Percentiles rank a stretch among this genome's conserved stretches.
These are phyloP conservation scores for Sylvilagus bachmani DNA, from an alignment of 2,113 vertebrate species.

Conservation along the genomic window DNA sequence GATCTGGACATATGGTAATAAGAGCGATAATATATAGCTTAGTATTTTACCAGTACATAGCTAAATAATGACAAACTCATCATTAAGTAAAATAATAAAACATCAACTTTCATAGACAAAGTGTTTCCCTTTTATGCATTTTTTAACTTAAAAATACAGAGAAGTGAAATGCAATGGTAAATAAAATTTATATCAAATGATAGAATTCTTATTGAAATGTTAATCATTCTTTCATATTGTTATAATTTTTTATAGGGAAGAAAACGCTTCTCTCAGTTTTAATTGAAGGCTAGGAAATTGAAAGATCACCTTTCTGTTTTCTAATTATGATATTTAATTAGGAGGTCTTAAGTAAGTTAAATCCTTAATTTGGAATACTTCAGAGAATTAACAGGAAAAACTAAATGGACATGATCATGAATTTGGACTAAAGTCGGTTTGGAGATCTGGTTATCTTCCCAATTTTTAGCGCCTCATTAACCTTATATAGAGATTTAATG, in stretches of 20 bases:
- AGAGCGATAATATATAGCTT: neutral
- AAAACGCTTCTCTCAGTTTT: neutral
- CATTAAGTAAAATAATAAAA: conserved; percentile 14
- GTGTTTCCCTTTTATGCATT: neutral
- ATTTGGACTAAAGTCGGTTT: conserved; percentile 13
- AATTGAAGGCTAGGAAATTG: neutral
- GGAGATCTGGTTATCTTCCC: conserved; percentile 29
- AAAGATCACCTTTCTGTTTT: conserved; percentile 20
- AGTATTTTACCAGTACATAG: conserved; percentile 10
- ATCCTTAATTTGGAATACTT: conserved; percentile 49
- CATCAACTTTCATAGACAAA: neutral
- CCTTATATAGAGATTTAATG: conserved; percentile 45
- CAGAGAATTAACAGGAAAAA: conserved; percentile 28
- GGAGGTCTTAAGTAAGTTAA: conserved; percentile 16
- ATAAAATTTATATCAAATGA: conserved; percentile 48
- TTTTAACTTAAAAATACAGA: conserved; percentile 2
- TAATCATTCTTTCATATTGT: neutral
- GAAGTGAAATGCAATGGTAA: conserved; percentile 14
- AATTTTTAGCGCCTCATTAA: conserved; percentile 48
- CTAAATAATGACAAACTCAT: neutral
- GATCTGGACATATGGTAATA: neutral
- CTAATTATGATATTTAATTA: conserved; percentile 56
- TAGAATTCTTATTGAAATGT: conserved; percentile 13
- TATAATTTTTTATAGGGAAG: neutral
- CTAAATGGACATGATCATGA: neutral